A percentile compares a stretch with the other conserved stretches of the same genome.
Conservation (phyloP, 2,113 vertebrate genomes). For the Tonatia bakeri region DNA sequence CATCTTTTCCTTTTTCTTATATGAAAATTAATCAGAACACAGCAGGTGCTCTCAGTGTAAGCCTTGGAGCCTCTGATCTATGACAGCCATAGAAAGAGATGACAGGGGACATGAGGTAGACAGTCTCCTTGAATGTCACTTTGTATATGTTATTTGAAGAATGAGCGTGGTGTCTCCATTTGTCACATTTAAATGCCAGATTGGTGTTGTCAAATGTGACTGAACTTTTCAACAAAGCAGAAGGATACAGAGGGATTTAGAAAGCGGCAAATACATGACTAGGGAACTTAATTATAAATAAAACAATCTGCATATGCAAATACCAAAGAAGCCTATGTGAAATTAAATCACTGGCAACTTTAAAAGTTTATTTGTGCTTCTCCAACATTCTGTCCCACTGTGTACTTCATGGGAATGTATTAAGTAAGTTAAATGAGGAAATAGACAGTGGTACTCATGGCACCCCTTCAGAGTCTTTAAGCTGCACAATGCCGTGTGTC, state of each 20-base stretch:
- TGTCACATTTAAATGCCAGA: conserved; percentile 67
- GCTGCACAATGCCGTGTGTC: conserved; percentile 29
- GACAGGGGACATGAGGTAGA: background rate
- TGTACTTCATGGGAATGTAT: conserved; percentile 61
- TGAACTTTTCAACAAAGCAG: conserved; percentile 67
- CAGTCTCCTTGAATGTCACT: conserved; percentile 40
- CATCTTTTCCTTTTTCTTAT: background rate
- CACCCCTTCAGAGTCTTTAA: conserved; percentile 46
- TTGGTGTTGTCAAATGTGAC: conserved; percentile 59
- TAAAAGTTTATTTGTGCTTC: conserved; percentile 60
- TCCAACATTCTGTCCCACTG: conserved; percentile 55
- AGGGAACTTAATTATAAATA: conserved; percentile 77
- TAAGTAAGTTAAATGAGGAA: conserved; percentile 76
- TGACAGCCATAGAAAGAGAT: background rate
- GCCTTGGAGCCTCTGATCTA: background rate
- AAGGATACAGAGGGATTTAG: conserved; percentile 37
- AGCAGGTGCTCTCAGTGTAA: background rate
- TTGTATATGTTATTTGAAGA: conserved; percentile 56
- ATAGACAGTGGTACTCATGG: conserved; percentile 54
- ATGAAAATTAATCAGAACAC: conserved; percentile 51
- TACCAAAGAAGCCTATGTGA: conserved; percentile 64
- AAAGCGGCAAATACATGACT: conserved; percentile 61
- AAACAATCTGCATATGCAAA: conserved; percentile 72
- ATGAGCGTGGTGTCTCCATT: conserved; percentile 14
- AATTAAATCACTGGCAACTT: conserved; percentile 73